Evolutionary conservation across 2,113 vertebrate species (phyloP), one percentile per base, ranked within the genome.

Genomic region (Oncorhynchus tshawytscha): DNA sequence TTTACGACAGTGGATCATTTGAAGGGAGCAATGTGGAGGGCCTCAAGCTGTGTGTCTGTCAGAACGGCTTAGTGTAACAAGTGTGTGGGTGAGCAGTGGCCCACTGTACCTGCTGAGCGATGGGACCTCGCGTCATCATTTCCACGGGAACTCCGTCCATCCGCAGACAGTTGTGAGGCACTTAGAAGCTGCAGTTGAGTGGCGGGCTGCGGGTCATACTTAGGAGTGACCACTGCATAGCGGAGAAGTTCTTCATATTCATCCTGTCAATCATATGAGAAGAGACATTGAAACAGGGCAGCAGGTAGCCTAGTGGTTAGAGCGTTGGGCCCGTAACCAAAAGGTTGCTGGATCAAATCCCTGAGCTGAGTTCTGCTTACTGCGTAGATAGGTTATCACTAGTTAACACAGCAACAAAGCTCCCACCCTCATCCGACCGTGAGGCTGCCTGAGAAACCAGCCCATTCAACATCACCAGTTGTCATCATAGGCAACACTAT

Each of bases 201-300:
- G 75, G 49, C n/a, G 22, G 72, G 64, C 51, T 81, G 66, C 3
- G 85, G 77, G 27, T 95, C 94, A 88, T 92, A 84, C 74, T 92
- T 96, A 0, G 94, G 95, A 73, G 94, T 93, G 85, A 96, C 93
- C 76, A 95, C 77, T 84, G 95, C 89, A 22, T 94, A 95, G 74
- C 74, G 91, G 77, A 97, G 94, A 73, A 96, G 91, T 76, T 98
- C 95, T 90, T 98, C 96, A 88, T 96, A 98, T 77, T 97, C 97
- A 84, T 96, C 95, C 97, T 99, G 85, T 68, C 67, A 85, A 82
- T 22, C 15, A 18, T 18, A 73, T 25, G 22, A 54, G 15, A 34
- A 74, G 34, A 25, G 68, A 78, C 65, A 65, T 49, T 60, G 25
- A 34, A 5, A 34, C 34, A 6, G 34, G 34, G 34, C 34, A 1